Evolutionary conservation across 2,888 invertebrate species (phyloP).

Genomic region (Caenorhabditis japonica): DNA sequence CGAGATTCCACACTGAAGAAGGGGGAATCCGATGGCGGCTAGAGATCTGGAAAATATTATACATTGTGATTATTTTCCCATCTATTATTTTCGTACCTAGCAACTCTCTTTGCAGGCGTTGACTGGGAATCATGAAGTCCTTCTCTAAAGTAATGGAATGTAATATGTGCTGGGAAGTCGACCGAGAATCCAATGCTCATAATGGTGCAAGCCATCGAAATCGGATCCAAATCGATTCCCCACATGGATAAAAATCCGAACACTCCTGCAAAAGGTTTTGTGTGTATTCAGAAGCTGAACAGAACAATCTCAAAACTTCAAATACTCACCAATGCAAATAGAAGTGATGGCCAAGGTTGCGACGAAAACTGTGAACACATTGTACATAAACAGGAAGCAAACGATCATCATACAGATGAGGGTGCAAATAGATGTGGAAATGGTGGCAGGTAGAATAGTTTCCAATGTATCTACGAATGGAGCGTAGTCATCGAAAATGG

Average conservation of each 20-base stretch:
- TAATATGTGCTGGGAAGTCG: slow-evolving; percentile 75
- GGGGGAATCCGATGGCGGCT: slow-evolving; percentile 72
- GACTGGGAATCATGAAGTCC: slow-evolving; percentile 64
- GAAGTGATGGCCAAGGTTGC: slow-evolving; percentile 72
- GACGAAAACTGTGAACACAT: slow-evolving; percentile 72
- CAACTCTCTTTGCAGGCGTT: slow-evolving; percentile 59
- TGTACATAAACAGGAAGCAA: slow-evolving; percentile 75
- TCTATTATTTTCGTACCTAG: slow-evolving; percentile 40
- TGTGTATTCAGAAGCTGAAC: background rate
- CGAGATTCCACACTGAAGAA: slow-evolving; percentile 73
- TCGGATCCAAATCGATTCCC: slow-evolving; percentile 74
- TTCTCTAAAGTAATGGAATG: slow-evolving; percentile 74
- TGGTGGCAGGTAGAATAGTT: slow-evolving; percentile 65
- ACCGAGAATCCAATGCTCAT: slow-evolving; percentile 74
- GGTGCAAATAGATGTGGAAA: slow-evolving; percentile 64
- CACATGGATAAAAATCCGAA: slow-evolving; percentile 72
- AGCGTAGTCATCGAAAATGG: slow-evolving; percentile 71
- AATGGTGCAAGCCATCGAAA: slow-evolving; percentile 71
- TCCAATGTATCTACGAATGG: slow-evolving; percentile 71
- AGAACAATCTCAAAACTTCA: slow-evolving; percentile 1
- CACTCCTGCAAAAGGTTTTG: slow-evolving; percentile 53
- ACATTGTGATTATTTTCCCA: no score
- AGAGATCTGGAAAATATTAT: slow-evolving; percentile 58
- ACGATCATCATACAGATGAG: slow-evolving; percentile 72
- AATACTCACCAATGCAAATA: slow-evolving; percentile 71